Base-by-base conservation (phyloP, 1,140 invertebrate genomes). In the Archegozetes longisetosus region DNA sequence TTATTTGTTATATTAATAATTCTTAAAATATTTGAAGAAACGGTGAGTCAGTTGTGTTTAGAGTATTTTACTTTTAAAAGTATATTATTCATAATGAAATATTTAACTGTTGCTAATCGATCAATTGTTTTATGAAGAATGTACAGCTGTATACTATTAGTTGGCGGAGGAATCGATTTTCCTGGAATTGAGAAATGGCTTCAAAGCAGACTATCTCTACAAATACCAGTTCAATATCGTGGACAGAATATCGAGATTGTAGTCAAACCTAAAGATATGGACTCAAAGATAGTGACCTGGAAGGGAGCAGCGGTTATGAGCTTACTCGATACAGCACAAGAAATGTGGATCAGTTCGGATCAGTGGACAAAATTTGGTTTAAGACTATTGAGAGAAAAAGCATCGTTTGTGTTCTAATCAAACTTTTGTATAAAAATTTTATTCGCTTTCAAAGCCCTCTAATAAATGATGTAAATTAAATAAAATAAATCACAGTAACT, bases 261-360 rank as follows among this genome's bases (percentile, higher is more conserved):
- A 57, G 86, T 82, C 0, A 79, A 81, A 59, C 83, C 83, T 0
- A 86, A 94, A 72, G 90, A 94, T 66, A 85, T 91, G 75, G 89
- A 94, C 73, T 84, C 88, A 1, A 79, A 83, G 23, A 84, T 88
- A 72, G 85, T 85, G 0, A 78, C 85, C 0, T 95, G 91, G 91
- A 95, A 94, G 73, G 92, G 92, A 12, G 91, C 90, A 2, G 83
- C 88, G 2, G 85, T 97, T 17, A 82, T 95, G 79, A 87, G 86
- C 2, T 89, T 87, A 60, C 64, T 73, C 49, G 92, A 96, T 72
- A 88, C 90, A 0, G 86, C 88, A 0, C 84, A 88, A 63, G 92
- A 96, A 73, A 72, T 96, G 1, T 96, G 91, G 90, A 92, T 96
- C 52, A 78, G 78, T 56, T 79, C 82, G 48, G 74, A 76, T 52